Evolutionary conservation across 2,888 invertebrate genomes (phyloP), one percentile per base, ranked within the genome.

Genomic region (Aphidius colemani): DNA sequence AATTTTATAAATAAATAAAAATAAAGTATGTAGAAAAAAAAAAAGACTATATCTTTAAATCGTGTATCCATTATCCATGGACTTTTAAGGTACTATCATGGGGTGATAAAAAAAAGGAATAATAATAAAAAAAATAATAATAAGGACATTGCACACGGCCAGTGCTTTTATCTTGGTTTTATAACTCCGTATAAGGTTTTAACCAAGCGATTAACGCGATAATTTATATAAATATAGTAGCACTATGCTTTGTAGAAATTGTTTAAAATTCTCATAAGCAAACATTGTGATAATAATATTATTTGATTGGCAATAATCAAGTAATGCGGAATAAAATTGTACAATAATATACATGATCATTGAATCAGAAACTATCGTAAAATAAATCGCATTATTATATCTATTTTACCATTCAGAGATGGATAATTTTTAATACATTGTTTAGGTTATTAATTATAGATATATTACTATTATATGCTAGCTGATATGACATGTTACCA

Each of bases 401-500:
- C 7, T 41, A 11, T 60, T 43, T 55, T 49, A 49, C 61, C 18
- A 41, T 55, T 46, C 63, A 68, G 66, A 64, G 67, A 65, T 64
- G 63, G 66, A 71, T 76, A 74, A 76, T 74, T 71, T 73, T 71
- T 72, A 71, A 67, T 74, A 72, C 74, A 74, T 71, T 66, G 71
- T 74, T 74, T 72, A 67, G 68, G 62, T 68, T 61, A 30, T 64
- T 62, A 46, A 57, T 46, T 46, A n/a, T 70, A 70, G 72, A 71
- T 61, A 70, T 30, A 30, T 30, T 30, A 30, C 30, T 30, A 30
- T 30, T 30, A 0, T 30, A 30, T 30, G 5, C 30, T 30, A 30
- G 30, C 30, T 58, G 56, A 65, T 61, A 58, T 65, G 63, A 66
- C 64, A 66, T 64, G 60, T 65, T 60, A 63, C 53, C 53, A 41